A percentile compares a stretch with the other conserved stretches of the same genome.
Evolutionary conservation across 2,113 vertebrate genomes (phyloP).

Genomic region (Urocolius indicus): DNA sequence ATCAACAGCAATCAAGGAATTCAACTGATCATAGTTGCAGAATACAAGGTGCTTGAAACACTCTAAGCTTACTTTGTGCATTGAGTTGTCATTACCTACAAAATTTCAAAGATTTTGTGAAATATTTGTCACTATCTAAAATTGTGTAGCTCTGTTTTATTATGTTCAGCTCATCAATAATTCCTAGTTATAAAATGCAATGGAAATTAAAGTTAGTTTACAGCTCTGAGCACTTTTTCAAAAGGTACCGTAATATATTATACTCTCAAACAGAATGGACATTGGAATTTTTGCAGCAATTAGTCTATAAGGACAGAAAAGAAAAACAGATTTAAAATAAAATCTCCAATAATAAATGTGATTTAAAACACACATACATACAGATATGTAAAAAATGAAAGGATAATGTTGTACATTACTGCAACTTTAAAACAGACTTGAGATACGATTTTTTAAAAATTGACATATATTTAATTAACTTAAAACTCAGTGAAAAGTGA

Average conservation of each 20-base stretch:
- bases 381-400: not conserved
- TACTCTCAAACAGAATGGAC: not conserved
- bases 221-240: not conserved
- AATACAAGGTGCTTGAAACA: not conserved
- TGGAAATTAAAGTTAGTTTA: slow-evolving; percentile 18
- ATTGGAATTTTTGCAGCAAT: not conserved
- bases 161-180: not conserved
- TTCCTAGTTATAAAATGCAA: not conserved
- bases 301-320: not conserved
- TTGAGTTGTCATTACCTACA: not conserved
- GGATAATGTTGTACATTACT: not conserved
- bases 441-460: not conserved
- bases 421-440: not conserved
- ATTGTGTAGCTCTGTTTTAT: not conserved
- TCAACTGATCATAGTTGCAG: not conserved
- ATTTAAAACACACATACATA: not conserved
- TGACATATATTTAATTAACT: not conserved
- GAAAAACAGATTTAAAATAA: not conserved
- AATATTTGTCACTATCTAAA: not conserved
- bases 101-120: not conserved
- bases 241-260: not conserved
- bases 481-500: not conserved
- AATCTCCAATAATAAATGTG: not conserved
- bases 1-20: not conserved
- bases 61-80: not conserved